A percentile compares a stretch with the other conserved stretches of the same genome.
Evolutionary conservation across 2,888 invertebrate genomes (phyloP).

Genomic region (Temnothorax ravouxi): DNA sequence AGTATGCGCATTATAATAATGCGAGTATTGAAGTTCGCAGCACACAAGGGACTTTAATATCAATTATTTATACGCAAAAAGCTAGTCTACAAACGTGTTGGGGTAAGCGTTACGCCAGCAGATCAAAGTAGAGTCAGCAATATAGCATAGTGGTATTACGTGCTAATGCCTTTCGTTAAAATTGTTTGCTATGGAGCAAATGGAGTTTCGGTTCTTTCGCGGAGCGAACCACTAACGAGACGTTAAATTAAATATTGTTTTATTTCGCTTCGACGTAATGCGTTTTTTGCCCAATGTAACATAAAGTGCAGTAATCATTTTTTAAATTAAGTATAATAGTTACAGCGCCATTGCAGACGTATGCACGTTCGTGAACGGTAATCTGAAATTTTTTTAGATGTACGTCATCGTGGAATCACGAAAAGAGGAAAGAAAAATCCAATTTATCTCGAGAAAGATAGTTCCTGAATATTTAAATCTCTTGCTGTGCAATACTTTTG

Average conservation of each 20-base stretch:
- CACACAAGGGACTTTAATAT: conserved; percentile 4
- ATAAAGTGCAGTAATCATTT: background rate
- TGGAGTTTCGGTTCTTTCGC: background rate
- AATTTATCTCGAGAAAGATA: background rate
- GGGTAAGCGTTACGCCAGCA: conserved; percentile 22
- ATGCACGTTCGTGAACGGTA: background rate
- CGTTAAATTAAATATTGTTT: conserved; percentile 45
- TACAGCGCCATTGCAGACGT: background rate
- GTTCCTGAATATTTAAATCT: background rate
- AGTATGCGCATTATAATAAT: conserved; percentile 24
- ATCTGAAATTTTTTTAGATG: conserved; percentile 1
- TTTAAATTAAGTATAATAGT: background rate
- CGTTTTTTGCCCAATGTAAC: conserved; percentile 1
- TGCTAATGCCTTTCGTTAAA: conserved; percentile 30
- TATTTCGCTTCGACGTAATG: conserved; percentile 3
- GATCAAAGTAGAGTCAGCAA: conserved; percentile 32
- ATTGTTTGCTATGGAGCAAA: conserved; percentile 22
- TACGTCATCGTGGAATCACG: background rate
- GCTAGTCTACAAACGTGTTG: conserved; percentile 5
- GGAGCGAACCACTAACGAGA: background rate
- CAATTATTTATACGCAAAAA: conserved; percentile 41
- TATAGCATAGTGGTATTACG: conserved; percentile 13
- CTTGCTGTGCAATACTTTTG: background rate
- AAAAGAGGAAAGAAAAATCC: background rate
- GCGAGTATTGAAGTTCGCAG: background rate